Conservation (phyloP, 2,113 vertebrate species). For the Murina feae region DNA sequence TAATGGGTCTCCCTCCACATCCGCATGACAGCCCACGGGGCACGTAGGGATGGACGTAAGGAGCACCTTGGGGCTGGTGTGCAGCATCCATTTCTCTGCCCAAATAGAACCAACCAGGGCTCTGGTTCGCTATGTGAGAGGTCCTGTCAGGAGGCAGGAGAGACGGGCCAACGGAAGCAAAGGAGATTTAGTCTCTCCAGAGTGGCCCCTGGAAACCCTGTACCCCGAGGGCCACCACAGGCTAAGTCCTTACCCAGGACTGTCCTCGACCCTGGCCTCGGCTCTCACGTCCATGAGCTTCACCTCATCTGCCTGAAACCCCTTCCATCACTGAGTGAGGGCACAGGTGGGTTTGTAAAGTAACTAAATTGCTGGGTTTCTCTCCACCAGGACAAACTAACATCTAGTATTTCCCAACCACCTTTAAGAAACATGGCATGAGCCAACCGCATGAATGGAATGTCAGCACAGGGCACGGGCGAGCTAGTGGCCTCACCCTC, state of each 20-base stretch:
- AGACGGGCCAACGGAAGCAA: not conserved
- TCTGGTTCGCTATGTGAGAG: not conserved
- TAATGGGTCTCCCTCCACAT: not conserved
- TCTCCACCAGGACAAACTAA: not conserved
- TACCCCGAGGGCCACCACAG: not conserved
- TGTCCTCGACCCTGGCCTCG: accelerated
- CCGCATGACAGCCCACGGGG: not conserved
- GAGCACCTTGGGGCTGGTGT: not conserved
- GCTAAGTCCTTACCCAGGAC: not conserved
- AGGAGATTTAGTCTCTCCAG: not conserved
- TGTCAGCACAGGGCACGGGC: not conserved
- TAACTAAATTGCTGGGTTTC: not conserved
- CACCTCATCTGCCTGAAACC: not conserved
- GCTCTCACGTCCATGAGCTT: not conserved
- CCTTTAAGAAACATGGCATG: not conserved
- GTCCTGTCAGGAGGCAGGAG: not conserved
- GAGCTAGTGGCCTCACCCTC: not conserved
- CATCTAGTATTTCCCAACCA: not conserved
- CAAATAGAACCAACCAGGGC: not conserved
- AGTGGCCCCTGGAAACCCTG: not conserved
- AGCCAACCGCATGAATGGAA: accelerated
- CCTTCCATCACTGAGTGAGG: not conserved
- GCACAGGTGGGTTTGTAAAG: not conserved
- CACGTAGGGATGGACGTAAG: not conserved
- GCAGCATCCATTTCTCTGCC: not conserved